Percentiles rank a stretch among this genome's conserved stretches.
Conservation (phyloP, 2,888 invertebrate species). For the Aromia moschata region DNA sequence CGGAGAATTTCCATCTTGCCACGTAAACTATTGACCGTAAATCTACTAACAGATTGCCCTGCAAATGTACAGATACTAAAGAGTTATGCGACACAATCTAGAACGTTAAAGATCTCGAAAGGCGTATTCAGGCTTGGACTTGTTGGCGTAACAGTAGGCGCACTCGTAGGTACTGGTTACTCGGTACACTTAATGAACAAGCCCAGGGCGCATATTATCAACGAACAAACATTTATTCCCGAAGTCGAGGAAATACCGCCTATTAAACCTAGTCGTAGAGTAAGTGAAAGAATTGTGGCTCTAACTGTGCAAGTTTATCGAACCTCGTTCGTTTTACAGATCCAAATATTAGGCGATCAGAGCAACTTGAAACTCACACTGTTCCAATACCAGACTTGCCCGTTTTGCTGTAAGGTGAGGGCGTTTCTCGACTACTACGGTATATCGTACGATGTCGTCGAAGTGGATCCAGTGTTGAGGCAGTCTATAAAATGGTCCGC, state of each 20-base stretch:
- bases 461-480: slow-evolving; percentile 95
- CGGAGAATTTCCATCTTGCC: slow-evolving; percentile 17
- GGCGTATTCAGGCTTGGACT: slow-evolving; percentile 56
- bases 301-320: too few species aligned
- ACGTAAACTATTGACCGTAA: slow-evolving; percentile 7
- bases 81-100: slow-evolving; percentile 28
- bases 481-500: slow-evolving; percentile 92
- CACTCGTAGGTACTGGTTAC: slow-evolving; percentile 64
- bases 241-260: slow-evolving; percentile 58
- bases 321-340: slow-evolving; percentile 68
- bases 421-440: slow-evolving; percentile 92
- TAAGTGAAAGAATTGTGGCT: slow-evolving; percentile 50
- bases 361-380: slow-evolving; percentile 82
- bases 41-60: slow-evolving; percentile 1
- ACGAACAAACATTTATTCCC: slow-evolving; percentile 61
- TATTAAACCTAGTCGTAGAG: slow-evolving; percentile 63
- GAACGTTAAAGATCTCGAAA: slow-evolving; percentile 29
- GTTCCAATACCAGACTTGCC: slow-evolving; percentile 97
- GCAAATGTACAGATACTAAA: slow-evolving; percentile 11
- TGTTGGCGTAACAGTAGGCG: slow-evolving; percentile 60
- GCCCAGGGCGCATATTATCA: slow-evolving; percentile 60
- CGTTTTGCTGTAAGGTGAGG: slow-evolving; percentile 95
- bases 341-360: slow-evolving; percentile 71
- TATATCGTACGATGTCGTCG: slow-evolving; percentile 93
- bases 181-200: slow-evolving; percentile 62